Evolutionary conservation across 2,113 vertebrate species (phyloP), one percentile per base, ranked within the genome.

Genomic region (Cyprinus carpio): DNA sequence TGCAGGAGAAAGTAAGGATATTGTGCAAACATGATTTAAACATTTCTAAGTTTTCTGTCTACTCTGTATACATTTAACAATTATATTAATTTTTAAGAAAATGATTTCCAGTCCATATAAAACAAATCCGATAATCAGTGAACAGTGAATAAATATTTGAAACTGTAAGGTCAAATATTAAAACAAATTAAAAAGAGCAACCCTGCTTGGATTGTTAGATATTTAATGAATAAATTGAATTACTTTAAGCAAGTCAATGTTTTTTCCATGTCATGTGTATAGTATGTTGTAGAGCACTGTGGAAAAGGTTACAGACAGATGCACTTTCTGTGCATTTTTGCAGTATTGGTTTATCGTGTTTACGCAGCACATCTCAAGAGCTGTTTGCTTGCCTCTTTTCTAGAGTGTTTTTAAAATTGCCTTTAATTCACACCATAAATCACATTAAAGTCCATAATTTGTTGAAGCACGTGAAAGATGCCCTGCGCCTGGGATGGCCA

Each of bases 391-490:
- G 54, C 46, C 56, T 86, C 37, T 23, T 60, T 69, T 64, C 27
- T 18, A 34, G 34, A 51, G 69, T 67, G 34, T 58, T 18, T 49
- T 29, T 75, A 75, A 86, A 86, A 81, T 49, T 29, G 49, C 56
- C 15, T 51, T 60, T 77, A 75, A 81, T 77, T 31, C 25, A 56
- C 51, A 58, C 46, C 65, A 71, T 84, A 86, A 87, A 86, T 87
- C 86, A 87, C 64, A 87, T 86, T 87, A 87, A 86, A 71, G 82
- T 79, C 64, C 56, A 67, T 87, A 89, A 89, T 86, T 87, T 77
- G 54, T 75, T 65, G 29, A 81, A 81, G 86, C 40, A n/a, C 72
- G 83, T 88, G 83, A 85, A 87, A 83, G 85, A 88, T 89, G 82
- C 85, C 69, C 83, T 75, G 81, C 23, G 54, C 83, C 71, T 77